Conservation (phyloP, 92 coral and sea anemone genomes). For the Palythoa caribaeorum region DNA sequence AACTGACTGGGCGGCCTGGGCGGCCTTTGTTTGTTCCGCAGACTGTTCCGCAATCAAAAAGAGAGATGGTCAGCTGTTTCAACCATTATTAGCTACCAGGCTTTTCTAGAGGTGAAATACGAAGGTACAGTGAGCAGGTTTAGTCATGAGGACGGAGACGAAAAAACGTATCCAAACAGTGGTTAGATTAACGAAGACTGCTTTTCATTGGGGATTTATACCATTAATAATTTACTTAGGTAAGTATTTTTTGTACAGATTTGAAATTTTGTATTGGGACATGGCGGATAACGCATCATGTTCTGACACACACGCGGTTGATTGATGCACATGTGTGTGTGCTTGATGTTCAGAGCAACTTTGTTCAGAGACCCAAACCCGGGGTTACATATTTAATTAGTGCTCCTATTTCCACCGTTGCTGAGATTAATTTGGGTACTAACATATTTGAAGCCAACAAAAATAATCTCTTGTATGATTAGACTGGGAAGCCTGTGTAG, state of each 20-base stretch:
- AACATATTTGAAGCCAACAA: too few relatives aligned
- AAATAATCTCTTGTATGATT: too few relatives aligned
- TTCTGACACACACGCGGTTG: not conserved
- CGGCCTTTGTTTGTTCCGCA: not conserved
- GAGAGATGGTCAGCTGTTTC: constrained; percentile 16
- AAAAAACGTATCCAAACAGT: constrained; percentile 92
- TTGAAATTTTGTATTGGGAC: not conserved
- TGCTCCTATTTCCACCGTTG: too few relatives aligned
- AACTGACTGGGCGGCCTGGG: not conserved
- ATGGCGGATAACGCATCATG: not conserved
- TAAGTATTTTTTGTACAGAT: constrained; percentile 18
- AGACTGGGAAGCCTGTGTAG: too few relatives aligned
- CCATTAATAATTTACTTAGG: constrained; percentile 95
- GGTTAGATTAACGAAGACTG: constrained; percentile 78
- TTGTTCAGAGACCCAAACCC: too few relatives aligned
- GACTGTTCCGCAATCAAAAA: not conserved
- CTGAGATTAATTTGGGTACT: too few relatives aligned
- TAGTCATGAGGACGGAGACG: constrained; percentile 83
- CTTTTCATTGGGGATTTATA: constrained; percentile 96
- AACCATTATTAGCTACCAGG: constrained; percentile 17
- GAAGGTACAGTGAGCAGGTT: not conserved
- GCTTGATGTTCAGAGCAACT: too few relatives aligned
- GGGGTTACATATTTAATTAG: too few relatives aligned
- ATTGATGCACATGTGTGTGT: too few relatives aligned
- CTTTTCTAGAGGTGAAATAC: not conserved